These are phyloP conservation scores for Tricholaema leucomelas DNA, from an alignment of 2,113 vertebrate species.

Conservation along the genomic window DNA sequence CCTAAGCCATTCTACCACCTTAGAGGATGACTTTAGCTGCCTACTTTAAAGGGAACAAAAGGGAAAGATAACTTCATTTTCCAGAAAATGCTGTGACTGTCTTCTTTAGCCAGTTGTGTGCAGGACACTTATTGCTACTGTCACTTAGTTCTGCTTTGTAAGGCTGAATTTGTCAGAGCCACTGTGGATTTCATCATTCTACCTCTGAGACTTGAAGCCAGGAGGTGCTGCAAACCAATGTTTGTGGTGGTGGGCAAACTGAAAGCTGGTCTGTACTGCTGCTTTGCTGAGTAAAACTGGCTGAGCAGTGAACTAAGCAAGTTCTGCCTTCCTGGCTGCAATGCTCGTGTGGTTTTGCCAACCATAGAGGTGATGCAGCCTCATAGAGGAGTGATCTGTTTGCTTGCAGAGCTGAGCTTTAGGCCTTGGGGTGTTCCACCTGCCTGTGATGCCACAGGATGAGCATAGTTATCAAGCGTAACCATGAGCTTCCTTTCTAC, in stretches of 20 bases:
- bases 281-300: not conserved
- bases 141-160: not conserved
- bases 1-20: too few relatives aligned
- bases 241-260: not conserved
- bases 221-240: not conserved
- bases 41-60: not conserved
- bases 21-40: not conserved
- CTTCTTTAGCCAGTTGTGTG: not conserved
- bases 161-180: not conserved
- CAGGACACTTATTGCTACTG: not conserved
- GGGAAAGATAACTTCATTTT: not conserved
- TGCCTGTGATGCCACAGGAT: fast-evolving
- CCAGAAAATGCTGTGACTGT: not conserved
- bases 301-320: not conserved
- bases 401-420: not conserved
- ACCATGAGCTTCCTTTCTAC: not conserved
- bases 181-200: not conserved
- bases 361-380: not conserved
- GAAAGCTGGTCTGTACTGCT: not conserved
- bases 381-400: not conserved
- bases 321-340: not conserved
- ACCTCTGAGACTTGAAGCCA: not conserved
- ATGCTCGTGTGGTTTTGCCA: not conserved
- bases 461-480: not conserved
- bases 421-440: not conserved